These are phyloP conservation scores for Poecile montanus DNA, from an alignment of 2,797 vertebrate species.

Conservation along the genomic window DNA sequence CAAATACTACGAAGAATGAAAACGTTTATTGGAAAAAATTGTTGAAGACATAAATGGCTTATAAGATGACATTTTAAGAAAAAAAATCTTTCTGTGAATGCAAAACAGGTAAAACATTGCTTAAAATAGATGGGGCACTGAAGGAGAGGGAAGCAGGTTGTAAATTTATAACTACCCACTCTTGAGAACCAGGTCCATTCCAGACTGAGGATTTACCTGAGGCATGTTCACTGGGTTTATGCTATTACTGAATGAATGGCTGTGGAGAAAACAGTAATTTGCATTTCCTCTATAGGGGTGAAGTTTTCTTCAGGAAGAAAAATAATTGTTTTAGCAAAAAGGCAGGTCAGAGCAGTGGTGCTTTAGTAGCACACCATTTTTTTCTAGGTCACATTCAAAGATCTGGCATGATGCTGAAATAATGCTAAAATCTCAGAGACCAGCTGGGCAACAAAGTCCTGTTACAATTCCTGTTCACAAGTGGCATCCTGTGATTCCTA, in stretches of 20 bases:
- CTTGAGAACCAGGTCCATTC: not conserved
- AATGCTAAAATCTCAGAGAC: not conserved
- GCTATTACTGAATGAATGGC: not conserved
- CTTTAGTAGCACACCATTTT: not conserved
- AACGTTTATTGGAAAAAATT: constrained; percentile 33
- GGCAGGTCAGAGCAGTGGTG: not conserved
- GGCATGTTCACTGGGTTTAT: not conserved
- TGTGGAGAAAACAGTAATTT: not conserved
- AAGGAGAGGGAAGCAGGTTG: not conserved
- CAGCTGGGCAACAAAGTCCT: not conserved
- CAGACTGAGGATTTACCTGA: not conserved
- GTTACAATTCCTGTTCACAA: not conserved
- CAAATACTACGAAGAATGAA: constrained; percentile 53
- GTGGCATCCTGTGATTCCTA: not conserved
- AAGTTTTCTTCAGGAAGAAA: not conserved
- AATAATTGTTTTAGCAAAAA: not conserved
- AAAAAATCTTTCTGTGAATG: not conserved
- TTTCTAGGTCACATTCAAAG: not conserved
- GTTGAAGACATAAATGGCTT: not conserved
- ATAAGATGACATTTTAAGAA: not conserved
- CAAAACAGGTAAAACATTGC: not conserved
- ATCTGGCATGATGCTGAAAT: not conserved
- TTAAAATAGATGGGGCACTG: not conserved
- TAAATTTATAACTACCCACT: not conserved
- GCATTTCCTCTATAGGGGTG: not conserved